Percentiles rank a stretch among this genome's conserved stretches.
These are phyloP conservation scores for Menidia menidia DNA, from an alignment of 2,797 vertebrate species.

Conservation along the genomic window DNA sequence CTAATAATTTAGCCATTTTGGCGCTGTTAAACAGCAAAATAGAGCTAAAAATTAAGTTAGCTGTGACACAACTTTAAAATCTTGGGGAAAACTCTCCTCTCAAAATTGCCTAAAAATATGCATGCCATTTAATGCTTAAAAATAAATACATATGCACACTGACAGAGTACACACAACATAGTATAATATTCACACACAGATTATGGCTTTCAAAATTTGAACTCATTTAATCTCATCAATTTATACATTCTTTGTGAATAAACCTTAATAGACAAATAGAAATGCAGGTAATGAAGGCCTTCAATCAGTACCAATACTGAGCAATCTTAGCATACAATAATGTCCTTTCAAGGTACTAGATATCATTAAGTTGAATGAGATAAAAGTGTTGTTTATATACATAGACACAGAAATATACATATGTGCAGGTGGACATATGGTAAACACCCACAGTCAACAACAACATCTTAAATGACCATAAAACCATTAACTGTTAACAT, in stretches of 20 bases:
- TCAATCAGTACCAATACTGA: conserved; percentile 60
- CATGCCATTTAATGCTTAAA: conserved; percentile 36
- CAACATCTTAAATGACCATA: conserved; percentile 73
- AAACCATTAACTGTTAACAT: conserved; percentile 53
- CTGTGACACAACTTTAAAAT: neutral
- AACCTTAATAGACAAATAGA: conserved; percentile 76
- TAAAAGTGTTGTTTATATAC: conserved; percentile 71
- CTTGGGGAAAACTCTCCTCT: too few relatives aligned
- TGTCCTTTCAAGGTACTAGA: conserved; percentile 68
- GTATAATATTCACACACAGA: conserved; percentile 67
- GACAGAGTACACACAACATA: conserved; percentile 47
- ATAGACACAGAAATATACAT: conserved; percentile 82
- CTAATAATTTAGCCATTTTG: neutral
- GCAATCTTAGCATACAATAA: conserved; percentile 53
- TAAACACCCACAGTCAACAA: conserved; percentile 66
- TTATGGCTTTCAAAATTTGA: conserved; percentile 77
- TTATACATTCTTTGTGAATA: conserved; percentile 78
- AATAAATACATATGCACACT: conserved; percentile 33
- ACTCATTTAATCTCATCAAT: conserved; percentile 77
- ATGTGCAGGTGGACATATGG: conserved; percentile 69
- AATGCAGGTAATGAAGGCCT: conserved; percentile 76
- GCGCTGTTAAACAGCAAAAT: neutral
- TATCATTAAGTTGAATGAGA: conserved; percentile 69
- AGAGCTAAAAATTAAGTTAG: neutral
- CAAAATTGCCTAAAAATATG: neutral